Base-by-base conservation (phyloP, 2,888 invertebrate species). In the Seira sanloemensis region DNA sequence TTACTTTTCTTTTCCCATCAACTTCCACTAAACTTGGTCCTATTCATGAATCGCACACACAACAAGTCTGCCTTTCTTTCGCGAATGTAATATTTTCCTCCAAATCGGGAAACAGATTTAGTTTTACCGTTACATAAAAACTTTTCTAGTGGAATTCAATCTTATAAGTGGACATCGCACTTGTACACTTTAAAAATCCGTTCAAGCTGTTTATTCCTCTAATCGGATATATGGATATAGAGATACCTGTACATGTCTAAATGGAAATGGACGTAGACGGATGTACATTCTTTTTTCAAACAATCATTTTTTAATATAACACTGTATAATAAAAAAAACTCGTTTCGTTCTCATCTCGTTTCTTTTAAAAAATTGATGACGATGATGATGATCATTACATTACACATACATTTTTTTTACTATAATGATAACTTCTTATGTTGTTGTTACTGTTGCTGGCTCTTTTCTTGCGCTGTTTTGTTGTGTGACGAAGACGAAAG, bases 221-320 rank as follows among this genome's bases (percentile, higher is more conserved):
- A 21, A 62, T 37, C 37, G 37, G 37, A 37, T 37, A 37, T 9
- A 62, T 62, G 62, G 62, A 62, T 21, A 62, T 62, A 50, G 5
- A 2, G 16, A 21, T 62, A 62, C 62, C 62, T 62, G 62, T 62
- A 62, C n/a, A 21, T 58, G n/a, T 62, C 62, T 62, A 62, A 62
- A 62, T 62, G 62, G 62, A 62, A 62, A 62, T 62, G 62, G 62
- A 62, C 62, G 62, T 21, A 62, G 62, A 62, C 62, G 62, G 62
- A 62, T 62, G 62, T 62, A 62, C 62, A 62, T 62, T 62, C 62
- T 62, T 21, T 62, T 62, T 62, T 62, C 62, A 62, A 62, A 62
- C 62, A 62, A 62, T 62, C 62, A 23, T 62, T 62, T 62, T n/a
- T 37, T 62, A 21, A 21, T 62, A 62, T 62, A 62, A 62, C 62